Evolutionary conservation across 2,113 vertebrate species (phyloP), one percentile per base, ranked within the genome.

Genomic region (Jacana jacana): DNA sequence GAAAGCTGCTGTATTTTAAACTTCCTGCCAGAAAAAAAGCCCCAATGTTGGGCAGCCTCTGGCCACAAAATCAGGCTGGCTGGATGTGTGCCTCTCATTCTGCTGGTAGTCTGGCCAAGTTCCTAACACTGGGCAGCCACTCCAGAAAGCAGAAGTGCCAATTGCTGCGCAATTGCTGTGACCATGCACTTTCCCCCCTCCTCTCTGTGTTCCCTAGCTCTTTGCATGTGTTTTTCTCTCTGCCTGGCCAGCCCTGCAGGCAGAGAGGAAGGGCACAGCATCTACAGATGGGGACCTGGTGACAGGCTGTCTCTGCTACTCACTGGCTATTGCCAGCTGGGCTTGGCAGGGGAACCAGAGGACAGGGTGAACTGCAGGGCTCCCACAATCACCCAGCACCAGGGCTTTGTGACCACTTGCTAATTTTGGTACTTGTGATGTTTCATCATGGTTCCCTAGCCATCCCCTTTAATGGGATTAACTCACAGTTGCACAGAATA

Each of bases 221-320:
- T 72, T 42, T 35, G 20, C 55, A 49, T 7, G 2, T 57, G 77
- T 64, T 57, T 25, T 64, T 35, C 44, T 42, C n/a, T 24, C 58
- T 3, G 4, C 40, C 69, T 51, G 58, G 25, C 39, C 49, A 93
- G 11, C 81, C 70, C 70, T 30, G 28, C 19, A 57, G 57, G 88
- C 70, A 58, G n/a, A 63, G 35, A 57, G 30, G 13, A 35, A 71
- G 30, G 20, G 35, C 2, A 1, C 12, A 78, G 92, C 72, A 69
- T 6, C 48, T 0, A 0, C 48, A 72, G 44, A 42, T 35, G 69
- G 35, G 30, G 11, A 25, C 18, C 7, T 57, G 71, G 16, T 0
- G 0, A 10, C 14, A 10, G 60, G 14, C 18, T 49, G 60, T 69
- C 60, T 63, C 55, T 4, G 3, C 35, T 48, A 81, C 44, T 57